These are phyloP conservation scores for Drosophila varians DNA, from an alignment of 1,140 invertebrate species.

Conservation along the genomic window DNA sequence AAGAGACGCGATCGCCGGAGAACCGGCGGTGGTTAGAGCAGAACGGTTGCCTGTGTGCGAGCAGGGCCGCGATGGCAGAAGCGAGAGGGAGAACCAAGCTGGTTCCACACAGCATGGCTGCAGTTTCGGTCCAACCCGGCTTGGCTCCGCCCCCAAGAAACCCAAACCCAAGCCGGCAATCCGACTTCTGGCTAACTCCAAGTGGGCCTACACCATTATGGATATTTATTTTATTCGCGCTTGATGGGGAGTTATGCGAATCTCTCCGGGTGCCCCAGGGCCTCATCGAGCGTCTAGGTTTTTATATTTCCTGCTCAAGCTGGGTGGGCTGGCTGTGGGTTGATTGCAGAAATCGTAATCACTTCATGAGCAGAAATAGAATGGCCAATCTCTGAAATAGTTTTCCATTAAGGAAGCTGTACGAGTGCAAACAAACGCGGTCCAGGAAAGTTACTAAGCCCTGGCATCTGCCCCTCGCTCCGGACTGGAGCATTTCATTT, in stretches of 20 bases:
- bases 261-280: not conserved
- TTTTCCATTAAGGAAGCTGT: constrained; percentile 14
- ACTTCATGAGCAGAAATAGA: not conserved
- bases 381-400: constrained; percentile 10
- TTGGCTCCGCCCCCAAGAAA: constrained; percentile 55
- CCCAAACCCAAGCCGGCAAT: constrained; percentile 6
- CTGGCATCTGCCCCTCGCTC: not conserved
- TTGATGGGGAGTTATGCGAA: constrained; percentile 73
- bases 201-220: constrained; percentile 35
- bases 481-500: constrained; percentile 24
- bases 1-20: constrained; percentile 14
- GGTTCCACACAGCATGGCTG: constrained; percentile 58
- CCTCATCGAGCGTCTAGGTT: not conserved
- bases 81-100: constrained; percentile 44
- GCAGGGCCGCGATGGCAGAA: constrained; percentile 20
- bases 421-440: constrained; percentile 19
- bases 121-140: constrained; percentile 37
- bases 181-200: constrained; percentile 23
- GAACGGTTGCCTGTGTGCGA: constrained; percentile 25
- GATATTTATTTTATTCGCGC: constrained; percentile 59
- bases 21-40: constrained; percentile 4
- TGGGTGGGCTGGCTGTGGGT: constrained; percentile 1
- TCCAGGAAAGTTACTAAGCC: constrained; percentile 5
- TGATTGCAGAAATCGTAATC: constrained; percentile 21
- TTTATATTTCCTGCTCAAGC: constrained; percentile 16